phyloP scores from a whole-genome alignment of 2,888 invertebrate species.

The Digitonthophagus gazella region DNA sequence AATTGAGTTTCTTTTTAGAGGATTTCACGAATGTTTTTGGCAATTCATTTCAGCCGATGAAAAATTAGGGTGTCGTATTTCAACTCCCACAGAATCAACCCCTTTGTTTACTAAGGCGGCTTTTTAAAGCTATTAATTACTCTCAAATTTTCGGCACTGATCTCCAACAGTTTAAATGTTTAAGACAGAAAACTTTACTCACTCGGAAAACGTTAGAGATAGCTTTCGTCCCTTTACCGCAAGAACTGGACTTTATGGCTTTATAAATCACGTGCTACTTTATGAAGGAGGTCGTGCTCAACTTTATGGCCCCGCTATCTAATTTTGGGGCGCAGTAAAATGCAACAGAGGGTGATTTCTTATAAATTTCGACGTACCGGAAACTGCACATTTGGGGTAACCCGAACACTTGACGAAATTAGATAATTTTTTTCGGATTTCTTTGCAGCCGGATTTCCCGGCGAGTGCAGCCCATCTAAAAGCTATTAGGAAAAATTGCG shows the following conservation, averaged over 20 bases:
- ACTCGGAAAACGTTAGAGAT: no score
- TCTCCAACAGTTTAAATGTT: no score
- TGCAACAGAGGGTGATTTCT: neutral
- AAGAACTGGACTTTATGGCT: conserved; percentile 14
- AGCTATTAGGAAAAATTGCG: neutral
- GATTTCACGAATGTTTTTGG: neutral
- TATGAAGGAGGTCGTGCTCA: conserved; percentile 15
- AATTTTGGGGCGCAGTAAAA: conserved; percentile 17
- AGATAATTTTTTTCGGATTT: neutral
- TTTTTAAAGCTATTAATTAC: neutral
- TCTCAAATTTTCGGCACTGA: no score
- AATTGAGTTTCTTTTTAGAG: neutral
- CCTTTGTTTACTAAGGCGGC: neutral
- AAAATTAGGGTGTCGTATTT: neutral
- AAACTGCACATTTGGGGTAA: neutral
- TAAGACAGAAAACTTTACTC: no score
- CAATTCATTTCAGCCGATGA: neutral
- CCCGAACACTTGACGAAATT: neutral
- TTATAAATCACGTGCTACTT: conserved; percentile 20
- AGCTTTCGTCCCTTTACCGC: no score
- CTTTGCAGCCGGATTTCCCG: neutral
- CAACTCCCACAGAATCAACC: neutral
- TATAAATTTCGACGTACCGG: neutral
- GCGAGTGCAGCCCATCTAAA: neutral
- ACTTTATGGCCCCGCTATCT: conserved; percentile 19